These are phyloP conservation scores for Unio pictorum DNA, from an alignment of 2,888 invertebrate genomes.

Conservation along the genomic window DNA sequence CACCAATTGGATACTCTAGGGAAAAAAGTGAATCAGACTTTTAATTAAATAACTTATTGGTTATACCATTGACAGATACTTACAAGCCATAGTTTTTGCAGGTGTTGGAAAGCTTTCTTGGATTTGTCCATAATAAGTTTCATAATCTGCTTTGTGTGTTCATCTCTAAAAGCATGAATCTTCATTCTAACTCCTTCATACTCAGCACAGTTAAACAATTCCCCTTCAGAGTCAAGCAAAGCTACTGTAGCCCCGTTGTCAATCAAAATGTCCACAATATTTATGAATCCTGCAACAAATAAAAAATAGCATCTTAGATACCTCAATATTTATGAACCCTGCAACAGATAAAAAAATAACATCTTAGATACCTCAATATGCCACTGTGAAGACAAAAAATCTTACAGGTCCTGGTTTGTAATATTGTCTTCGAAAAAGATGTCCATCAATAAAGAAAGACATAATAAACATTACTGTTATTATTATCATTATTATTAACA, in stretches of 20 bases:
- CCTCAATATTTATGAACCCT: conserved; percentile 47
- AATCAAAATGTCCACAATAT: conserved; percentile 56
- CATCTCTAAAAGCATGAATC: conserved; percentile 52
- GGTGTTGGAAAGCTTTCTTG: conserved; percentile 38
- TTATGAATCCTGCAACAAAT: conserved; percentile 50
- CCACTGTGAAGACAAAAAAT: too few relatives aligned
- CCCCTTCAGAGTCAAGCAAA: conserved; percentile 49
- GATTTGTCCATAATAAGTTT: conserved; percentile 45
- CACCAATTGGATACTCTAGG: too few relatives aligned
- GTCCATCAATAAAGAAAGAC: neutral
- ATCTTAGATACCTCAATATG: neutral
- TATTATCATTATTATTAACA: neutral
- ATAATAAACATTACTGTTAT: neutral
- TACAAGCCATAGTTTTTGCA: conserved; percentile 59
- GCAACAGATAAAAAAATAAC: conserved; percentile 4
- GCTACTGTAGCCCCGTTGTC: conserved; percentile 60
- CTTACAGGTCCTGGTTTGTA: too few relatives aligned
- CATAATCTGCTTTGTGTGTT: conserved; percentile 54
- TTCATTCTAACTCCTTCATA: conserved; percentile 62
- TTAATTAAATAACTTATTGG: neutral
- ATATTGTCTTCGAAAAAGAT: neutral
- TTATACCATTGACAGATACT: conserved; percentile 9
- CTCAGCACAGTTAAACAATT: conserved; percentile 55
- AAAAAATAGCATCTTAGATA: neutral
- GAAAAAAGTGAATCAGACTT: neutral